Evolutionary conservation across 2,888 invertebrate species (phyloP), one percentile per base, ranked within the genome.

Genomic region (Seira ritae): DNA sequence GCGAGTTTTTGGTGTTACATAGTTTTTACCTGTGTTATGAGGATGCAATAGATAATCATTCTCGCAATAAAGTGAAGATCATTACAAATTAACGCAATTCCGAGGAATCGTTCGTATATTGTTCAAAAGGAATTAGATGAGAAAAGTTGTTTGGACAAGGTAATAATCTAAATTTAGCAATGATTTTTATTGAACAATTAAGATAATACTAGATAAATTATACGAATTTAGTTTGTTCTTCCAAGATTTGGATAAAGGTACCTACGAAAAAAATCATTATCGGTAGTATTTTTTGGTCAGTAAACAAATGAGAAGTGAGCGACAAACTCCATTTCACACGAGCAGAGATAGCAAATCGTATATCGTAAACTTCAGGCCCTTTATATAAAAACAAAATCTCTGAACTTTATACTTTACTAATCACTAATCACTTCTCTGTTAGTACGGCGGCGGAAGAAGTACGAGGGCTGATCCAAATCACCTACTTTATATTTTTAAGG

Each of bases 131-230:
- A 31, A 31, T 31, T 71, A 55, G 19, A 23, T 55, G 31, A 31
- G 17, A 22, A 3, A 15, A 17, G n/a, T 76, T 69, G 69, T 70
- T 31, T 55, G 24, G 73, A 62, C 55, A 70, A 60, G 78, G 12
- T 79, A 79, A 60, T 70, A 60, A 24, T 74, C 0, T 69, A 31
- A 17, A 55, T 55, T 55, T 55, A 60, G 69, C 31, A 31, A 73
- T 65, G 80, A 80, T 69, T 65, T 75, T 37, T 55, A 55, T 55
- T 55, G 62, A 23, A 12, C 60, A 74, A 69, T 75, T 74, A 80
- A 79, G 23, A 20, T 60, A 42, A 6, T n/a, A n/a, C n/a, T n/a
- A n/a, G n/a, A 31, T 31, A 31, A 31, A 31, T n/a, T n/a, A n/a
- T n/a, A 31, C 31, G 31, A 31, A 31, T n/a, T n/a, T 8, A 42